Base-by-base conservation (phyloP, 2,797 vertebrate species). In the Furcifer pardalis region DNA sequence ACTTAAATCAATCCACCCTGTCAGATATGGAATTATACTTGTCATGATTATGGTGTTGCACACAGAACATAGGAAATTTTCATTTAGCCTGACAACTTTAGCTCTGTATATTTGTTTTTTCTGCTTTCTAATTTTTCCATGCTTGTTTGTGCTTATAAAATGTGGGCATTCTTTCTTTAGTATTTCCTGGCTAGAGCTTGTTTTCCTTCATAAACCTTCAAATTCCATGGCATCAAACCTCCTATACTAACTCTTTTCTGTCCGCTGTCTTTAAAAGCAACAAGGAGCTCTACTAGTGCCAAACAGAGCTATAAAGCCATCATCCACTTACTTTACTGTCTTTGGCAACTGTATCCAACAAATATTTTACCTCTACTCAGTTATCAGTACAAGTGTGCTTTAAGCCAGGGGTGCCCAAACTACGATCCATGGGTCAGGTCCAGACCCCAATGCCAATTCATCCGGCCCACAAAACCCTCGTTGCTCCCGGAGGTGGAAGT, bases 291-390 rank as follows among this genome's bases (percentile, higher is more conserved):
- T 10, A 23, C 78, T 85, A 79, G 79, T 72, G 62, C 35, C 23
- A 23, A 81, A 84, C 21, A n/a, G 56, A 73, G 83, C 77, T 56
- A 30, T 74, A 40, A 37, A 77, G 40, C 82, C 90, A 84, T 59
- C 77, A 82, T n/a, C 83, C 84, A 77, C 83, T 66, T 65, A 66
- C 21, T 69, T 79, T 84, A 46, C 1, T 87, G 35, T 85, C 87
- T 83, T 82, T 71, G 40, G 40, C 76, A 88, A 81, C 83, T 79
- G 8, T 82, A 71, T 74, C 68, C 82, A 85, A 63, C 68, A 73
- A 87, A 7, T 84, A 10, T 63, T 91, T 87, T 83, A 81, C 85
- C 75, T n/a, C 25, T 46, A 77, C 63, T 73, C 65, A 82, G 7
- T 40, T 40, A 90, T 92, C 65, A 69, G 72, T 75, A 10, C 49